Conservation (phyloP, 2,113 vertebrate species). For the Cyrtonyx montezumae region DNA sequence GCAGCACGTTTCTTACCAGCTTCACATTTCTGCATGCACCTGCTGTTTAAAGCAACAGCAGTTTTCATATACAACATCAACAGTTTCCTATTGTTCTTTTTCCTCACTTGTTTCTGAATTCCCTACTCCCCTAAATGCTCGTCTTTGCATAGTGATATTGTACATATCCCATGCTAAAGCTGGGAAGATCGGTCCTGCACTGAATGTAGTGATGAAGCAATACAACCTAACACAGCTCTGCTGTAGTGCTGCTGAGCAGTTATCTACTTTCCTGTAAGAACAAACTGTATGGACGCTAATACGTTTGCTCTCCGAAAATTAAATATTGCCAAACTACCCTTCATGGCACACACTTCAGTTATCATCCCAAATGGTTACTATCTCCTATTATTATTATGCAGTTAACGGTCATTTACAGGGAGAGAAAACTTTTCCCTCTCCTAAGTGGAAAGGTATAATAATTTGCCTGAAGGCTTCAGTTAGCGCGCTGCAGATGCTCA, state of each 20-base stretch:
- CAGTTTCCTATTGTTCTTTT: not conserved
- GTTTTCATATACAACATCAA: not conserved
- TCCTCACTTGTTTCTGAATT: not conserved
- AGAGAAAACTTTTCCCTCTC: constrained; percentile 24
- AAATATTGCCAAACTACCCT: not conserved
- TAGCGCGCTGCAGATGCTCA: not conserved
- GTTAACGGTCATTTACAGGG: constrained; percentile 9
- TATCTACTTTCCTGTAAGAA: not conserved
- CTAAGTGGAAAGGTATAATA: not conserved
- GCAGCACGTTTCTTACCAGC: not conserved
- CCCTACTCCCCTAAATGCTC: not conserved
- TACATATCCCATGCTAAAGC: not conserved
- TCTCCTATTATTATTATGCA: not conserved
- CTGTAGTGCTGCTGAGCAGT: not conserved
- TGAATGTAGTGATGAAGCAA: not conserved
- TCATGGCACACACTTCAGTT: not conserved
- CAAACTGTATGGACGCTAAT: not conserved
- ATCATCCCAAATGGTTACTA: not conserved
- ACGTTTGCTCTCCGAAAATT: not conserved
- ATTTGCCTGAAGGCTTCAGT: constrained; percentile 27
- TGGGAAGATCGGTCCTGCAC: not conserved
- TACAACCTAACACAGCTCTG: not conserved
- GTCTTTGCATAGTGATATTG: not conserved
- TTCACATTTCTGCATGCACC: not conserved
- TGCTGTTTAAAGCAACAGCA: not conserved